phyloP scores from a whole-genome alignment of 2,113 vertebrate species.

The Anser brachyrhynchus region DNA sequence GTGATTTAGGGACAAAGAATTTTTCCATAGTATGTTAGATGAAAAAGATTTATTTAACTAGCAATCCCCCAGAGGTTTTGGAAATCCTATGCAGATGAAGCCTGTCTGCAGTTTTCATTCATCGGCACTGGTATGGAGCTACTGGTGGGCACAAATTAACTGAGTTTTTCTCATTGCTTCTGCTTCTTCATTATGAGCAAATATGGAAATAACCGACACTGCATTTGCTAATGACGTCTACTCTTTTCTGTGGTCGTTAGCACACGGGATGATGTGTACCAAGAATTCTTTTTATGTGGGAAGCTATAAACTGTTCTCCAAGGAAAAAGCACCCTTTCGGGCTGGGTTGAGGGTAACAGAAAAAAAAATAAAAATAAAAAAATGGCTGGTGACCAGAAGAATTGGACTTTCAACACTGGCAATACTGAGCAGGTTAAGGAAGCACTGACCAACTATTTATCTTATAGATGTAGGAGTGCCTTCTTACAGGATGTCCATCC shows the following conservation, averaged over 20 bases:
- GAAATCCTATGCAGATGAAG: background rate
- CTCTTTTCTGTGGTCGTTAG: background rate
- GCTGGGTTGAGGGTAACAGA: background rate
- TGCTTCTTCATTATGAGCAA: background rate
- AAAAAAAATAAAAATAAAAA: background rate
- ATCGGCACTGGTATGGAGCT: background rate
- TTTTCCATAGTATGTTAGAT: background rate
- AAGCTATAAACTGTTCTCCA: background rate
- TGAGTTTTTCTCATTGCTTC: background rate
- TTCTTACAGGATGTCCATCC: background rate
- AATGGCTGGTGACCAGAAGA: background rate
- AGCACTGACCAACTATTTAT: background rate
- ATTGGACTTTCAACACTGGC: background rate
- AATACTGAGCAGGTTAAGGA: background rate
- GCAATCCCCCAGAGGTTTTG: background rate
- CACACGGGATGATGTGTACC: background rate
- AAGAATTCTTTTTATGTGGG: constrained; percentile 30
- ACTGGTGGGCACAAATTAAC: background rate
- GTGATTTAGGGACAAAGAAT: background rate
- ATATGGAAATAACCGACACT: background rate
- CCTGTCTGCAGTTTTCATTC: background rate
- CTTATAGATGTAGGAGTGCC: background rate
- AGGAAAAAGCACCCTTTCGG: background rate
- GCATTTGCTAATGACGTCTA: background rate
- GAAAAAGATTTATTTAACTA: background rate